Conservation (phyloP, 2,113 vertebrate genomes). For the Megaptera novaeangliae region DNA sequence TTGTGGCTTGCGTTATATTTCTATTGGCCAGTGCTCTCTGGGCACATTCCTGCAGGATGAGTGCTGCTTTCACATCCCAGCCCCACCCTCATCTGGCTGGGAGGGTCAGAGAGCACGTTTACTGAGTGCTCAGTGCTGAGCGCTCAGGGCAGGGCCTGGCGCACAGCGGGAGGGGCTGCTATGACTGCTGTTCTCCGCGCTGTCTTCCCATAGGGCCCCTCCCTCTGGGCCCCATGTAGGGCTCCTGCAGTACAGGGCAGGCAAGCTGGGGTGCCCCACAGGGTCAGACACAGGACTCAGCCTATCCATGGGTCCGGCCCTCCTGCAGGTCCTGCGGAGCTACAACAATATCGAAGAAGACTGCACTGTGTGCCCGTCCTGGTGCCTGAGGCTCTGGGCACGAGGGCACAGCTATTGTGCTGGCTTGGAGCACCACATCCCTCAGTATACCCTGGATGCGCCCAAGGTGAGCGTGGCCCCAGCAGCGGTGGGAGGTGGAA, state of each 20-base stretch:
- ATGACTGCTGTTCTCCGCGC: neutral
- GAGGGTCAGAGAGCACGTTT: neutral
- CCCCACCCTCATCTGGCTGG: neutral
- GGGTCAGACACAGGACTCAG: neutral
- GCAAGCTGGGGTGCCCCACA: neutral
- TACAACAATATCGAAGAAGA: conserved; percentile 80
- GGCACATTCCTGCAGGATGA: neutral
- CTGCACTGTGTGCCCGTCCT: conserved; percentile 84
- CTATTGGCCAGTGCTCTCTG: neutral
- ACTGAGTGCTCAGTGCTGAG: neutral
- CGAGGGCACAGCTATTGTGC: conserved; percentile 86
- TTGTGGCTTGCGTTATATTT: neutral
- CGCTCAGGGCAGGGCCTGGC: neutral
- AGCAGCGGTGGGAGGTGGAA: neutral
- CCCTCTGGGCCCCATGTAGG: neutral
- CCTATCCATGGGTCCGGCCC: neutral
- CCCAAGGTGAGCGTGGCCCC: conserved; percentile 77
- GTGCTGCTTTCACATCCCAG: neutral
- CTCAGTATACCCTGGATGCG: conserved; percentile 83
- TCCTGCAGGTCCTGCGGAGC: conserved; percentile 79
- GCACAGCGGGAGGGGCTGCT: accelerated
- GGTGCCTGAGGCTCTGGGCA: conserved; percentile 88
- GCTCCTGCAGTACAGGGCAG: neutral
- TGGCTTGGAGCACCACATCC: conserved; percentile 82
- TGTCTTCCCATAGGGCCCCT: neutral